Conservation (phyloP, 2,113 vertebrate species). For the Gallinago paraguaiae region DNA sequence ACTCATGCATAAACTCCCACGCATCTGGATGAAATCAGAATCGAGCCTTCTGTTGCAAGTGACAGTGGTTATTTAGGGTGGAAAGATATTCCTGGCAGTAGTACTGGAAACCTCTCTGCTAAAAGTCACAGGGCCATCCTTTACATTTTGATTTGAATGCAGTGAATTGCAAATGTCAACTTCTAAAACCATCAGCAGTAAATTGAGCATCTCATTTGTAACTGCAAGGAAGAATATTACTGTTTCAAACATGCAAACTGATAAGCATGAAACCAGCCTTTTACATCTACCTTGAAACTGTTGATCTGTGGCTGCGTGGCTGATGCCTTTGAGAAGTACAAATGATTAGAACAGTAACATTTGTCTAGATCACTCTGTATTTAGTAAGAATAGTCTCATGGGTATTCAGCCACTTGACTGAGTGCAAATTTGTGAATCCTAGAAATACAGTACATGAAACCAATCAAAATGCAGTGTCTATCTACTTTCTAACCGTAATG, state of each 20-base stretch:
- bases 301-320: not conserved
- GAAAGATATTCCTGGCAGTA: not conserved
- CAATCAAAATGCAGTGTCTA: not conserved
- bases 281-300: constrained; percentile 19
- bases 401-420: constrained; percentile 10
- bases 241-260: not conserved
- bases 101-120: not conserved
- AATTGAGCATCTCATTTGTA: constrained; percentile 30
- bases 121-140: not conserved
- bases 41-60: not conserved
- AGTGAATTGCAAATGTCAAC: constrained; percentile 11
- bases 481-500: not conserved
- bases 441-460: not conserved
- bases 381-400: not conserved
- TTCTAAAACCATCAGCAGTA: not conserved
- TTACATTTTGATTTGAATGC: constrained; percentile 2
- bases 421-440: constrained; percentile 9
- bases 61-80: not conserved
- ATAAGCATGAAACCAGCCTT: not conserved
- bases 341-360: constrained; percentile 12
- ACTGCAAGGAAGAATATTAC: not conserved
- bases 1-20: not conserved
- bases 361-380: constrained; percentile 17
- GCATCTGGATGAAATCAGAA: not conserved
- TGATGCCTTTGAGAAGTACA: constrained; percentile 16